Base-by-base conservation (phyloP, 2,113 vertebrate species). In the Gavia stellata region DNA sequence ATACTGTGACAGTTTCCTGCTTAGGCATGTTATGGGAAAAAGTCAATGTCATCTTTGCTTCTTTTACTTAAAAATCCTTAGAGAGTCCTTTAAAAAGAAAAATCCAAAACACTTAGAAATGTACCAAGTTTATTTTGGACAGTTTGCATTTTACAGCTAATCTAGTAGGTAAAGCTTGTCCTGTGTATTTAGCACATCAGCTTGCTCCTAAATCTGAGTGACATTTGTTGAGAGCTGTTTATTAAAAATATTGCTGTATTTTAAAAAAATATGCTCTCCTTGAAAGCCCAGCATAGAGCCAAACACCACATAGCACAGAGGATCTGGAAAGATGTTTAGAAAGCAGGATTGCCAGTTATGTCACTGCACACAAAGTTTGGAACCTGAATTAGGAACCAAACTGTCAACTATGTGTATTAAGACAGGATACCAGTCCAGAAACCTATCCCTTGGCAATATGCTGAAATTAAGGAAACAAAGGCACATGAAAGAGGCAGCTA, bases 251-350 rank as follows among this genome's bases (percentile, higher is more conserved):
- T 45, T 66, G 63, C 33, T 84, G 4, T 56, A 70, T 87, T 93
- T 92, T 12, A 7, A 75, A 88, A 88, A 95, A 93, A 66, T 44
- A 66, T 9, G 13, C 58, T 91, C 70, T 93, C 50, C 67, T 71
- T 96, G 72, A 75, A 91, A 81, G 63, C 59, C 26, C 44, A 90
- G 49, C 49, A 49, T 16, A 68, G 34, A 88, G 78, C 79, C 91
- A 95, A 97, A 77, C 73, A 92, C 77, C 94, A 94, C 87, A 96
- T 31, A 95, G 42, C 77, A 85, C 44, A 79, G 61, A 88, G n/a
- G 59, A 90, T 90, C 73, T 90, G 91, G 78, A 95, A 95, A 92
- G 42, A 88, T 62, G 50, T 87, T 94, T 94, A 92, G 72, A 65
- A 92, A 94, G 72, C 45, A 50, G 63, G 59, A 88, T 10, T 96